A percentile compares a stretch with the other conserved stretches of the same genome.
phyloP scores from a whole-genome alignment of 1,140 invertebrate species.

The Nixonia krombeini region DNA sequence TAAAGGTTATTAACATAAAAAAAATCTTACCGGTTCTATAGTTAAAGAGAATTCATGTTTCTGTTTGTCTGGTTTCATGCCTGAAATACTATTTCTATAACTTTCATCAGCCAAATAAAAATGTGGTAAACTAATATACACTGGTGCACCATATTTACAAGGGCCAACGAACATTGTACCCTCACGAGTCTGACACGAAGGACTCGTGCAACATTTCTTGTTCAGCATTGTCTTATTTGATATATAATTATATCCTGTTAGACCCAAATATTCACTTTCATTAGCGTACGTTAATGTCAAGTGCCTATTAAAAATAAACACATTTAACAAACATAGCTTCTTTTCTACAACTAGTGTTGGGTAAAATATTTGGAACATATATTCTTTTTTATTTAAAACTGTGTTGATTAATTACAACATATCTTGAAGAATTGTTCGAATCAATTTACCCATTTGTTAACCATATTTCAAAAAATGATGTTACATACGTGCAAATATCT shows the following conservation, averaged over 20 bases:
- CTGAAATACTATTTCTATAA: constrained; percentile 76
- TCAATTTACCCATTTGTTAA: no score
- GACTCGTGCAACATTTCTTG: no score
- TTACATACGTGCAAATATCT: constrained; percentile 78
- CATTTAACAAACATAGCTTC: neutral
- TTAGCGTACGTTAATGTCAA: constrained; percentile 34
- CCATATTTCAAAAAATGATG: no score
- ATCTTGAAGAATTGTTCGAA: no score
- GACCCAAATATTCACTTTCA: constrained; percentile 63
- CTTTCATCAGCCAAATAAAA: constrained; percentile 84
- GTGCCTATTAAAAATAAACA: neutral
- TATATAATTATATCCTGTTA: constrained; percentile 75
- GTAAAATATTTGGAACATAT: no score
- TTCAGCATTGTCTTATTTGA: constrained; percentile 77
- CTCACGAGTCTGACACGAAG: constrained; percentile 72
- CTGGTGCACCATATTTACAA: constrained; percentile 82
- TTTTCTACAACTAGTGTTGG: no score
- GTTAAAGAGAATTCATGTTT: constrained; percentile 80
- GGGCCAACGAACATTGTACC: constrained; percentile 78
- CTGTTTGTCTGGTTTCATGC: constrained; percentile 78
- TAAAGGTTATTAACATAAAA: neutral
- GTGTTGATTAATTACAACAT: no score
- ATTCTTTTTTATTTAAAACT: no score
- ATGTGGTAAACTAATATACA: constrained; percentile 88
- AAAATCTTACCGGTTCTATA: constrained; percentile 78